Evolutionary conservation across 2,113 vertebrate species (phyloP).

Genomic region (Chloropsis cyanopogon): DNA sequence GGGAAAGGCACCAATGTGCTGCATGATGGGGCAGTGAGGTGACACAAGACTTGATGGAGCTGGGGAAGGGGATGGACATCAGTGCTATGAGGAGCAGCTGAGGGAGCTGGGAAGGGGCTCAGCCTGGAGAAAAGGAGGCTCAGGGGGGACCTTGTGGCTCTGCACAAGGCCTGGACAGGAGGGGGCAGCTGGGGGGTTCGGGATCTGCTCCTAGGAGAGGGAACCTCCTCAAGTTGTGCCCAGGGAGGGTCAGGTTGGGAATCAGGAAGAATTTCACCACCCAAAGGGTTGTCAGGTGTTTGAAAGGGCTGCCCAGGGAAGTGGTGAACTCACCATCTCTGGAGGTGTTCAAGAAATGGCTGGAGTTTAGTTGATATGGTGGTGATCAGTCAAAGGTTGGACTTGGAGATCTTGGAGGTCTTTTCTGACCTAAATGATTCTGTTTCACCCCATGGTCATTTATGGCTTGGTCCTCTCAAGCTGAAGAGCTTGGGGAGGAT

Average conservation of each 20-base stretch:
- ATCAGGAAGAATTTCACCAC: not conserved
- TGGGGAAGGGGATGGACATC: not conserved
- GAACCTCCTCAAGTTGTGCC: no score
- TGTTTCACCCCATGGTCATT: not conserved
- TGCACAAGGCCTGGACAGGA: not conserved
- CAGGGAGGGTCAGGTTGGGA: no score
- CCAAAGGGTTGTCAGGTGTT: not conserved
- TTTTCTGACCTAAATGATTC: not conserved
- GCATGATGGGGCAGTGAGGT: accelerated
- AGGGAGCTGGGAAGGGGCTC: not conserved
- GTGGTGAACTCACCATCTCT: not conserved
- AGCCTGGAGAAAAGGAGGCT: not conserved
- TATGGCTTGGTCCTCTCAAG: not conserved
- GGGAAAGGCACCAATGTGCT: not conserved
- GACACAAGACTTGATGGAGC: not conserved
- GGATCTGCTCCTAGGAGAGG: not conserved
- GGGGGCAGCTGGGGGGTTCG: accelerated
- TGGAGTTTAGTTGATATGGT: not conserved
- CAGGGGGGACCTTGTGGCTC: not conserved
- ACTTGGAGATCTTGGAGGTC: not conserved
- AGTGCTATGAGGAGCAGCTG: not conserved
- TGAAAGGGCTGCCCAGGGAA: not conserved
- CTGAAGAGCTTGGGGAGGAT: not conserved
- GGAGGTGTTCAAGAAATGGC: not conserved
- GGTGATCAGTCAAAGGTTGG: not conserved